These are phyloP conservation scores for Pteropus alecto DNA, from an alignment of 2,113 vertebrate genomes.

Conservation along the genomic window DNA sequence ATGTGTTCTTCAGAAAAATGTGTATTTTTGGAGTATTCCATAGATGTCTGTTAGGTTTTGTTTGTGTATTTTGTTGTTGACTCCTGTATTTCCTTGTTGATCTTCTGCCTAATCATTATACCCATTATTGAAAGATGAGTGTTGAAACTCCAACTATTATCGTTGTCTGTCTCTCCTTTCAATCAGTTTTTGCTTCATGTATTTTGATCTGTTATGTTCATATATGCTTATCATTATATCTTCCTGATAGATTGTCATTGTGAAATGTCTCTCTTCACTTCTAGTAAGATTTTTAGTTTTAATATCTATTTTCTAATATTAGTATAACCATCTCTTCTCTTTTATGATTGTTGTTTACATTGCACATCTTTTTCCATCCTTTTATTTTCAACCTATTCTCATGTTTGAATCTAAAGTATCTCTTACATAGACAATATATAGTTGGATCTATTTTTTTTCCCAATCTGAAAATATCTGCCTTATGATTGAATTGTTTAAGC, in stretches of 20 bases:
- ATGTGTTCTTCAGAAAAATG: not conserved
- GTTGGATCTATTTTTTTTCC: not conserved
- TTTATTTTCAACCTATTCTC: not conserved
- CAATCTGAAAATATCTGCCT: not conserved
- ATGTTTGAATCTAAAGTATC: not conserved
- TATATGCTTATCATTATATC: not conserved
- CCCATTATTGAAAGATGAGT: not conserved
- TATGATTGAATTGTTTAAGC: not conserved
- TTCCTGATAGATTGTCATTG: not conserved
- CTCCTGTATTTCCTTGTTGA: not conserved
- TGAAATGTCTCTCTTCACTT: not conserved
- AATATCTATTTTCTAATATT: not conserved
- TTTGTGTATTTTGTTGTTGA: not conserved
- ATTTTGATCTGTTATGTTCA: not conserved
- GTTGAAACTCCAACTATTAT: not conserved
- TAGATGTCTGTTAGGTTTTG: not conserved
- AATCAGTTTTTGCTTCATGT: not conserved
- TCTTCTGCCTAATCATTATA: not conserved
- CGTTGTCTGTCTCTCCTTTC: not conserved
- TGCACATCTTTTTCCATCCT: not conserved
- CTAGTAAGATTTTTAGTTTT: not conserved
- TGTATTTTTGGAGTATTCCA: not conserved
- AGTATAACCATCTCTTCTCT: not conserved
- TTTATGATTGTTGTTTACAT: not conserved
- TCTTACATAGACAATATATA: not conserved